Conservation (phyloP, 1,140 invertebrate genomes). For the Amyelois transitella region DNA sequence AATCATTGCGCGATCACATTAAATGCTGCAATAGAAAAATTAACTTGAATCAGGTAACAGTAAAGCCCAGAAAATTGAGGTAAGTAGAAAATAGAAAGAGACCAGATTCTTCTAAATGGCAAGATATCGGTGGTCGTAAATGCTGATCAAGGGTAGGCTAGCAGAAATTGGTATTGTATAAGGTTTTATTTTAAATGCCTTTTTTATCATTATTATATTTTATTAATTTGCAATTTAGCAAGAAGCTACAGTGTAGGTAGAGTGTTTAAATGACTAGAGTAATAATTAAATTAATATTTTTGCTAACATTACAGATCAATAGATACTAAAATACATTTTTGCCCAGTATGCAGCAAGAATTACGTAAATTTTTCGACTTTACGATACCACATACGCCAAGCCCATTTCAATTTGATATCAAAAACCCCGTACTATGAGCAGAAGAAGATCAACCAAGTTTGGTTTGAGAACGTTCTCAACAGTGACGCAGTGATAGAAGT, state of each 20-base stretch:
- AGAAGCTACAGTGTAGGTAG: too few species aligned
- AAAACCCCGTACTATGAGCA: constrained; percentile 16
- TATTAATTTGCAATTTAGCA: too few species aligned
- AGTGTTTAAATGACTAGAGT: too few species aligned
- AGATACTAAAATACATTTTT: constrained; percentile 7
- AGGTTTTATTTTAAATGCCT: too few species aligned
- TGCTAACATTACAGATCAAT: background rate
- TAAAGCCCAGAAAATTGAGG: constrained; percentile 2
- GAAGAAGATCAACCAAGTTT: constrained; percentile 36
- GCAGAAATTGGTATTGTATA: too few species aligned
- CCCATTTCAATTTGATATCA: constrained; percentile 34
- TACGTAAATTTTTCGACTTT: constrained; percentile 13
- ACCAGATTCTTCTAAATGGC: too few species aligned
- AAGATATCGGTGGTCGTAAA: too few species aligned
- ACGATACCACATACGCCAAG: constrained; percentile 30
- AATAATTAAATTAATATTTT: too few species aligned
- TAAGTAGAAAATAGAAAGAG: too few species aligned
- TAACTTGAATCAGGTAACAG: constrained; percentile 9
- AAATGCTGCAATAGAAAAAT: constrained; percentile 21
- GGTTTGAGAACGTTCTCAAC: constrained; percentile 47
- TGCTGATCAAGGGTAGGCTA: too few species aligned
- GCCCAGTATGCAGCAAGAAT: constrained; percentile 22
- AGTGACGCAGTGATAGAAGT: constrained; percentile 35
- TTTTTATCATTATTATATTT: too few species aligned
- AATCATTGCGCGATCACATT: constrained; percentile 2